These are phyloP conservation scores for Lithodes maja DNA, from an alignment of 2,888 invertebrate genomes.

Conservation along the genomic window DNA sequence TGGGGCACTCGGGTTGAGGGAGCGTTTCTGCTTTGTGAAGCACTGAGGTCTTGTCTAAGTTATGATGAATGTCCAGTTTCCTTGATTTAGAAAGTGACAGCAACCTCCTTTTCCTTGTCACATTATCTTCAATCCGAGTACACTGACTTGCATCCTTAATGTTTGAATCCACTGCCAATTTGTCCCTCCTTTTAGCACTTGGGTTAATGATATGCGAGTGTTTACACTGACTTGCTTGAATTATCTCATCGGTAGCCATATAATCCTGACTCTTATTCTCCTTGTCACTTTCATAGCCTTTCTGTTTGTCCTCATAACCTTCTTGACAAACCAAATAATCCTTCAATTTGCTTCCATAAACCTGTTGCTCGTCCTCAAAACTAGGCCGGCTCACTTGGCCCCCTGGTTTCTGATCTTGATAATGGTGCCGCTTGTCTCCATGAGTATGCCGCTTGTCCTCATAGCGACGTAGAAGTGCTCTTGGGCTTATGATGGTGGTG, in stretches of 20 bases:
- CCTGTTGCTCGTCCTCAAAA: not conserved
- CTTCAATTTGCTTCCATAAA: not conserved
- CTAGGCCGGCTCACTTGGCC: not conserved
- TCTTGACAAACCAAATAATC: no score
- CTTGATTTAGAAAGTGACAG: not conserved
- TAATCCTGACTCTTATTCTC: not conserved
- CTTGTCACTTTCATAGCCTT: not conserved
- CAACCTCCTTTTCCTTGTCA: not conserved
- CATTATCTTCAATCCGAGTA: not conserved
- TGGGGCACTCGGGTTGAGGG: not conserved
- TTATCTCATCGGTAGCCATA: no score
- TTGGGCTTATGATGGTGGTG: slow-evolving; percentile 32
- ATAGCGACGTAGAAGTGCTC: slow-evolving; percentile 17
- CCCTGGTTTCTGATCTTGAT: not conserved
- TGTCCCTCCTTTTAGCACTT: not conserved
- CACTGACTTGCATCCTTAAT: not conserved
- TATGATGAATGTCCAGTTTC: not conserved
- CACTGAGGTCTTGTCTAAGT: not conserved
- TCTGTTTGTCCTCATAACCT: not conserved
- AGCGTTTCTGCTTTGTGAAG: no score
- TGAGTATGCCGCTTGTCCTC: slow-evolving; percentile 12
- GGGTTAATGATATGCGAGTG: not conserved
- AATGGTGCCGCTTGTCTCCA: not conserved
- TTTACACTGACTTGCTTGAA: not conserved
- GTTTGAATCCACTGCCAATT: not conserved